phyloP scores from a whole-genome alignment of 2,113 vertebrate species.

The Pteruthius melanotis region DNA sequence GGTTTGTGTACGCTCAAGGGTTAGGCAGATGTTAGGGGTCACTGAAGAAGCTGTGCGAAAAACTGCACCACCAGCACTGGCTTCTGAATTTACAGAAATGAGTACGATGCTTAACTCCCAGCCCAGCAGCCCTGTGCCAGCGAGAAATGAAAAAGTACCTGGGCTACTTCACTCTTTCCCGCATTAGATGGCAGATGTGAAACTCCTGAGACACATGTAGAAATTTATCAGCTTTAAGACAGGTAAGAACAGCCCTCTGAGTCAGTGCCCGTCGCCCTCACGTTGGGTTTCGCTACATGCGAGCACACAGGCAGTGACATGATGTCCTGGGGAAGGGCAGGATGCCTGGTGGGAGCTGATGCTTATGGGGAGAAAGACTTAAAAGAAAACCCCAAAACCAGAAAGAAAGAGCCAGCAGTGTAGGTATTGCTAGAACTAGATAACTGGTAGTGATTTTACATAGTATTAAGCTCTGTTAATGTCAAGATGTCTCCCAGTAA shows the following conservation, averaged over 20 bases:
- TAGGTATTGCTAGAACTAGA: neutral
- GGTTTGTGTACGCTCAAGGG: conserved; percentile 58
- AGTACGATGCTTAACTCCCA: neutral
- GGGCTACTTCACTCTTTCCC: neutral
- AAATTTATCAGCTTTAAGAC: conserved; percentile 1
- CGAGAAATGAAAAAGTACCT: conserved; percentile 23
- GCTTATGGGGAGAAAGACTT: neutral
- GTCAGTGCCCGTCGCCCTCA: conserved; percentile 22
- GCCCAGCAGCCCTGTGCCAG: neutral
- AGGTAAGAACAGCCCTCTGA: conserved; percentile 58
- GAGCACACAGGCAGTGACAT: conserved; percentile 46
- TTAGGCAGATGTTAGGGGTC: conserved; percentile 64
- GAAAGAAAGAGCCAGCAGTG: neutral
- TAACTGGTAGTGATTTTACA: neutral
- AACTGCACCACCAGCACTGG: conserved; percentile 12
- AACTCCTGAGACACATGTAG: conserved; percentile 6
- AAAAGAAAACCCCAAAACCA: neutral
- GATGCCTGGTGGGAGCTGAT: neutral
- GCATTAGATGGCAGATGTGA: neutral
- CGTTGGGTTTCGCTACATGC: conserved; percentile 26
- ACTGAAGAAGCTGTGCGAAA: conserved; percentile 61
- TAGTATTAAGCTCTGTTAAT: neutral
- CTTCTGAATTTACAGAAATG: conserved; percentile 62
- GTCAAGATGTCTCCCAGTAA: conserved; percentile 54
- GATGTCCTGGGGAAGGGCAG: neutral